These are phyloP conservation scores for Prunella strophiata DNA, from an alignment of 2,797 vertebrate species.

Conservation along the genomic window DNA sequence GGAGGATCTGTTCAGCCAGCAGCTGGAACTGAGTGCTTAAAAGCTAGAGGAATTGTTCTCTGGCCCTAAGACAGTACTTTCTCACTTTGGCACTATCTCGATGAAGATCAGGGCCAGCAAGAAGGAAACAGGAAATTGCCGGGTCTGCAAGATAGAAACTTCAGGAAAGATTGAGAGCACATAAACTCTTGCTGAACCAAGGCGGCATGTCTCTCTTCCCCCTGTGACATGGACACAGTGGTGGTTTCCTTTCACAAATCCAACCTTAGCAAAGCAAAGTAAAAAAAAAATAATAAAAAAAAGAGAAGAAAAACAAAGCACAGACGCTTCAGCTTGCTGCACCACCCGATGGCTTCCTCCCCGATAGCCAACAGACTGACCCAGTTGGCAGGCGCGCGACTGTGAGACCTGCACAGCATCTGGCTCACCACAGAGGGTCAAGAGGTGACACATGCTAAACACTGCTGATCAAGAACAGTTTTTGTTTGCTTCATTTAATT, in stretches of 20 bases:
- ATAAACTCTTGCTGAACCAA: slow-evolving; percentile 62
- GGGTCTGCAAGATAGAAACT: slow-evolving; percentile 49
- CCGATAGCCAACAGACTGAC: slow-evolving; percentile 34
- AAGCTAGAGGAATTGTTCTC: background rate
- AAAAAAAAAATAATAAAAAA: background rate
- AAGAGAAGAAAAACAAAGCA: background rate
- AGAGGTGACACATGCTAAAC: slow-evolving; percentile 28
- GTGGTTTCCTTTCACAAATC: slow-evolving; percentile 16
- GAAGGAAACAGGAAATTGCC: slow-evolving; percentile 61
- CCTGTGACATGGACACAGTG: fast-evolving
- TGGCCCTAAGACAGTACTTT: background rate
- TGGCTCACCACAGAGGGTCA: slow-evolving; percentile 24
- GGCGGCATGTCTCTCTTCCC: background rate
- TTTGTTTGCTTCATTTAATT: background rate
- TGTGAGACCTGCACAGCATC: slow-evolving; percentile 43
- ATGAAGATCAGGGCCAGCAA: slow-evolving; percentile 37
- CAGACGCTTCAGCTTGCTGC: slow-evolving; percentile 21
- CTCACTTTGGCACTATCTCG: slow-evolving; percentile 21
- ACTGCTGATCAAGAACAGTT: background rate
- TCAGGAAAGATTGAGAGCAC: slow-evolving; percentile 45
- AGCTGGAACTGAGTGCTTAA: background rate
- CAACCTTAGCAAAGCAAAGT: slow-evolving; percentile 18
- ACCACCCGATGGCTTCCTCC: slow-evolving; percentile 28
- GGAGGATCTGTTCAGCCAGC: background rate
- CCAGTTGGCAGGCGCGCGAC: background rate